Percentiles rank a stretch among this genome's conserved stretches.
Evolutionary conservation across 2,888 invertebrate genomes (phyloP).

Genomic region (Oithona nana): DNA sequence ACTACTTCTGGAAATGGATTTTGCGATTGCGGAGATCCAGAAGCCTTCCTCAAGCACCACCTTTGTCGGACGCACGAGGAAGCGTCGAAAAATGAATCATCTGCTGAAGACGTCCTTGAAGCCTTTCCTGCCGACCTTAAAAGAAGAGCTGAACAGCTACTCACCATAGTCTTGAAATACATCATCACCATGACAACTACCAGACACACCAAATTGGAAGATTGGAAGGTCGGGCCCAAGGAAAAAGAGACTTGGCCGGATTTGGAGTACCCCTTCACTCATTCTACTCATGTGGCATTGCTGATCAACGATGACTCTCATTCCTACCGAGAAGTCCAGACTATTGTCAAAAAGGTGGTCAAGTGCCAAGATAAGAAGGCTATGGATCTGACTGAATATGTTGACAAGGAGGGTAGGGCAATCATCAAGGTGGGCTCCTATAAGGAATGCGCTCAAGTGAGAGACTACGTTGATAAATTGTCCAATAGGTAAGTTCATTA

Average conservation of each 20-base stretch:
- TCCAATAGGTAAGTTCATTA: too few relatives aligned
- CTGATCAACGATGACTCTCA: constrained; percentile 11
- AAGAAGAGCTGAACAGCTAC: not conserved
- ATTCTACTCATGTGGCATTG: not conserved
- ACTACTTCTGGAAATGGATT: constrained; percentile 6
- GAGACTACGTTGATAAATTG: too few relatives aligned
- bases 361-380: constrained; percentile 1
- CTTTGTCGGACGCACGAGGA: not conserved
- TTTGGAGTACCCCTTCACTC: not conserved
- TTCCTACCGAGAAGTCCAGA: constrained; percentile 6
- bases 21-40: constrained; percentile 15
- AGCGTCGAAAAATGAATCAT: not conserved
- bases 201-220: not conserved
- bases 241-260: constrained; percentile 12
- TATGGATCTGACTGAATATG: constrained; percentile 2
- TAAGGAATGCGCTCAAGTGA: not conserved
- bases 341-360: not conserved
- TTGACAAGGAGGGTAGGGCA: constrained; percentile 5
- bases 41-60: constrained; percentile 4
- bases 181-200: not conserved
- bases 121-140: constrained; percentile 1
- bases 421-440: constrained; percentile 7
- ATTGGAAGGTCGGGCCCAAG: constrained; percentile 1
- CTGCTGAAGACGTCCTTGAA: not conserved
- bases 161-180: not conserved